Base-by-base conservation (phyloP, 1,140 invertebrate genomes). In the Plectrocnemia conspersa region DNA sequence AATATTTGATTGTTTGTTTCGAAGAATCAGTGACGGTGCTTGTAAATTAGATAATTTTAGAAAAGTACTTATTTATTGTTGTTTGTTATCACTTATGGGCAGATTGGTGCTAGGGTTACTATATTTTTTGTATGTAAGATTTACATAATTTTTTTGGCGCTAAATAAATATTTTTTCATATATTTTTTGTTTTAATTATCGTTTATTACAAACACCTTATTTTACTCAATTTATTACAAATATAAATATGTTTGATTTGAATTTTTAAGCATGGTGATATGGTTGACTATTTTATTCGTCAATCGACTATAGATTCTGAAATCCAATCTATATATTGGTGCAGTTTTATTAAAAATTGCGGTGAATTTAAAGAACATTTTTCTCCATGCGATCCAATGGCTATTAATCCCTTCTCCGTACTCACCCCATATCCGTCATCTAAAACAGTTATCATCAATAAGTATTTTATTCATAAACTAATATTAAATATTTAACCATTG, bases 321-420 rank as follows among this genome's bases (percentile, higher is more conserved):
- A 45, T 45, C 42, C 42, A 45, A 6, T 24, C 15, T 45, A 15
- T 45, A 45, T 3, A 45, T 24, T 6, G 13, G 4, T 22, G 13
- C 7, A 45, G 9, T 6, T 24, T 45, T 3, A 45, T 15, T 15
- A n/a, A 45, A 3, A 45, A n/a, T 45, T 45, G 42, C n/a, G 21
- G 21, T 15, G 15, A 3, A 2, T 2, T 13, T 2, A 5, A 13
- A 5, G 4, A 45, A 27, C 42, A 45, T 24, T 7, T 24, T 45
- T 45, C 42, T 23, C 42, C 42, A 6, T 10, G 18, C 10, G 42
- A 45, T 25, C 13, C 27, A 2, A 45, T 10, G 6, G 22, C 42
- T 7, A 45, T 23, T 2, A 45, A 2, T 3, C 7, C 5, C 11
- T 45, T 24, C 3, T 13, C 18, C 11, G 6, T 2, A 6, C 23